phyloP scores from a whole-genome alignment of 2,113 vertebrate genomes.

The Addax nasomaculatus region DNA sequence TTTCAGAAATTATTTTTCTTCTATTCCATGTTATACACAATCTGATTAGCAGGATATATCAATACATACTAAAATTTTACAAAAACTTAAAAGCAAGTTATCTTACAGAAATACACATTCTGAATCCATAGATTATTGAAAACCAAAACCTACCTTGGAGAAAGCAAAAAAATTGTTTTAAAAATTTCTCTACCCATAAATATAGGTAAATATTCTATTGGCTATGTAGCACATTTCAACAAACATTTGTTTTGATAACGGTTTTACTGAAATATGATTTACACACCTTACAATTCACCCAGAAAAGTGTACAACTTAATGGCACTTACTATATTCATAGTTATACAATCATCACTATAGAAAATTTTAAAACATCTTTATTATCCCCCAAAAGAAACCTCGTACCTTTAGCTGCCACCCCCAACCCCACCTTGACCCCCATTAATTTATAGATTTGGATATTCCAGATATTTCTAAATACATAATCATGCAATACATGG shows the following conservation, averaged over 20 bases:
- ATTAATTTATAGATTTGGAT: background rate
- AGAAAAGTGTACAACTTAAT: background rate
- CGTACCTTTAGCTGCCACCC: background rate
- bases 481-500: background rate
- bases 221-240: background rate
- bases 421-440: accelerated
- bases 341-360: background rate
- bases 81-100: background rate
- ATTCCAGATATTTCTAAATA: background rate
- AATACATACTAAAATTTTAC: background rate
- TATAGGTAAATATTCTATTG: background rate
- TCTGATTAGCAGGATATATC: background rate
- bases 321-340: background rate
- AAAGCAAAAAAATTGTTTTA: background rate
- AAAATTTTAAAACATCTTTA: background rate
- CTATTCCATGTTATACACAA: background rate
- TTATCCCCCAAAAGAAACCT: background rate
- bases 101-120: background rate
- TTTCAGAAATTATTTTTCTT: background rate
- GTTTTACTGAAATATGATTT: background rate
- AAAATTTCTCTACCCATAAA: background rate
- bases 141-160: background rate
- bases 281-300: background rate
- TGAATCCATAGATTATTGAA: background rate
- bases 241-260: background rate